phyloP scores from a whole-genome alignment of 2,888 invertebrate genomes.

The Apodemia duryi region DNA sequence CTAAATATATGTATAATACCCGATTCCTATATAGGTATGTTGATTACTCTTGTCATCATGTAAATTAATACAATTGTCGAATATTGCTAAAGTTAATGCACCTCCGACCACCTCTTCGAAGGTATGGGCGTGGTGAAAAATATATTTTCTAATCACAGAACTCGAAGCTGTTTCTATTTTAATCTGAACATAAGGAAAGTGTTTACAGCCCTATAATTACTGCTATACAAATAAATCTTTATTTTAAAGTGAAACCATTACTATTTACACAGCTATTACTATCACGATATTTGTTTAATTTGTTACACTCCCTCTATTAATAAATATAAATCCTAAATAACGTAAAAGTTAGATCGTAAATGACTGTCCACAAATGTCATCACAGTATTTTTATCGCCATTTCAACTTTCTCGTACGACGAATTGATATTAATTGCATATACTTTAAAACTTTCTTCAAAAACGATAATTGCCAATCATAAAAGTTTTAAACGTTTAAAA shows the following conservation, averaged over 20 bases:
- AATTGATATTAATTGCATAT: conserved; percentile 14
- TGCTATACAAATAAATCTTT: not conserved
- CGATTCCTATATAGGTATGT: not conserved
- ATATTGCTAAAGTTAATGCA: too few species aligned
- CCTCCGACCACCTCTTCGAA: too few species aligned
- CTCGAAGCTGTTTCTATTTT: too few species aligned
- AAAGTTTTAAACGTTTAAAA: conserved; percentile 9
- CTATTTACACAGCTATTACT: not conserved
- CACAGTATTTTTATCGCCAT: not conserved
- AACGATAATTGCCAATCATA: conserved; percentile 14
- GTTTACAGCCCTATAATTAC: not conserved
- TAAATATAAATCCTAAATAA: conserved; percentile 5
- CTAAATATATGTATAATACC: too few species aligned
- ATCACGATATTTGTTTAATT: not conserved
- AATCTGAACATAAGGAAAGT: too few species aligned
- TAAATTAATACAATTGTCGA: too few species aligned
- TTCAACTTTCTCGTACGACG: conserved; percentile 3
- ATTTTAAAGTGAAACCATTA: not conserved
- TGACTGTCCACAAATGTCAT: conserved; percentile 10
- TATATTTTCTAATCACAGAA: too few species aligned
- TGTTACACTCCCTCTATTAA: not conserved
- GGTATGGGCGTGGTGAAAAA: too few species aligned
- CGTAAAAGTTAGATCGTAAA: conserved; percentile 8
- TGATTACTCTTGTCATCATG: too few species aligned
- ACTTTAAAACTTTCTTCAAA: conserved; percentile 12